phyloP scores from a whole-genome alignment of 2,888 invertebrate species.

The Scaptomyza reducta region DNA sequence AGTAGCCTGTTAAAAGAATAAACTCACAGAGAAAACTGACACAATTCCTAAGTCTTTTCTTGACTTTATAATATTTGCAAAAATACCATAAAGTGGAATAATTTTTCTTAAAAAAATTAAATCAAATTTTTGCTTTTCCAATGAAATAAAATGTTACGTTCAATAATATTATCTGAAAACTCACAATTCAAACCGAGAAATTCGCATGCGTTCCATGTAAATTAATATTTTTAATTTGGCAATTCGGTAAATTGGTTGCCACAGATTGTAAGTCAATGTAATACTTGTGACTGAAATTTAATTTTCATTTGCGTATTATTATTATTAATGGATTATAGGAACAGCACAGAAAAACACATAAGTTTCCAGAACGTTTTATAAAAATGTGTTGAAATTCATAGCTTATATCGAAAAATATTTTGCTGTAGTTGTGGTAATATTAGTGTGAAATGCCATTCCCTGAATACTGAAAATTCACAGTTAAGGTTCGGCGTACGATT shows the following conservation, averaged over 20 bases:
- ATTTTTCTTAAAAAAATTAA: not conserved
- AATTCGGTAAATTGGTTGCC: no score
- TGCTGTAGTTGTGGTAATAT: no score
- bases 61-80: not conserved
- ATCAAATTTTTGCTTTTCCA: not conserved
- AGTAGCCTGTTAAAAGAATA: conserved; percentile 1
- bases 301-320: not conserved
- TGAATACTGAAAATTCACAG: not conserved
- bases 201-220: not conserved
- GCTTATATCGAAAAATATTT: not conserved
- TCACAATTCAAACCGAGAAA: not conserved
- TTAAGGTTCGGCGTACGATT: not conserved
- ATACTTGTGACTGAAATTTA: not conserved
- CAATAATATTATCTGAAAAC: not conserved
- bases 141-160: not conserved
- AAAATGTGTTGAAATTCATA: not conserved
- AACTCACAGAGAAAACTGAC: conserved; percentile 12
- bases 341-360: not conserved
- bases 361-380: not conserved
- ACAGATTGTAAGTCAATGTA: no score
- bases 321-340: not conserved
- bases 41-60: not conserved
- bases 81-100: not conserved
- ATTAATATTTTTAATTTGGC: not conserved
- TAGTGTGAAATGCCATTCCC: not conserved